phyloP scores from a whole-genome alignment of 2,888 invertebrate genomes.

The Boloria selene region DNA sequence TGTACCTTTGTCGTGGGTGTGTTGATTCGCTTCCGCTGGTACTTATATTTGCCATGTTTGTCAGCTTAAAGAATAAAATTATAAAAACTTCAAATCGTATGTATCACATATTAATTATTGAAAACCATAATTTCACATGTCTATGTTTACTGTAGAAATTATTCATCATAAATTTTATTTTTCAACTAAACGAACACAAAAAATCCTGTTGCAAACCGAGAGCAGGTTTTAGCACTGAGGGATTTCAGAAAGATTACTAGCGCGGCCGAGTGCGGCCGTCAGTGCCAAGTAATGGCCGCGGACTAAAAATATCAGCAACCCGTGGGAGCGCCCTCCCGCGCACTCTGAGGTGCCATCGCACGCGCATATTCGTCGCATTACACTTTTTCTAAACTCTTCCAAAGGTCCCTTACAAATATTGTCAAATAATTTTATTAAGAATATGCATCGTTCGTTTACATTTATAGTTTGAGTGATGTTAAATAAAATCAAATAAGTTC shows the following conservation, averaged over 20 bases:
- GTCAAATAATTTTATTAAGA: background rate
- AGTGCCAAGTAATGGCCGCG: constrained; percentile 85
- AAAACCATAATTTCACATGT: constrained; percentile 58
- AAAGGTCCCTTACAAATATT: constrained; percentile 22
- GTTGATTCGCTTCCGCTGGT: constrained; percentile 65
- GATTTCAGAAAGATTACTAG: constrained; percentile 80
- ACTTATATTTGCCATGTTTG: constrained; percentile 64
- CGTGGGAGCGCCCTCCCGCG: constrained; percentile 83
- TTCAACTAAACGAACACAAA: constrained; percentile 48
- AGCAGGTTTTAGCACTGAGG: constrained; percentile 73
- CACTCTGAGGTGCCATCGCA: constrained; percentile 72
- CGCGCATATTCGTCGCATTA: constrained; percentile 73
- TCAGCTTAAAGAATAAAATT: constrained; percentile 38
- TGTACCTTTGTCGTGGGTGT: constrained; percentile 86
- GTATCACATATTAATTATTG: constrained; percentile 62
- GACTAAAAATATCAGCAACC: constrained; percentile 86
- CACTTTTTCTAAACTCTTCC: constrained; percentile 38
- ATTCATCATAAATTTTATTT: constrained; percentile 27
- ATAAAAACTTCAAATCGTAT: constrained; percentile 64
- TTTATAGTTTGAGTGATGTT: background rate
- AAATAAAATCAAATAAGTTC: background rate
- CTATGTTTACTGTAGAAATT: constrained; percentile 24
- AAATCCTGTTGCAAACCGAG: constrained; percentile 70
- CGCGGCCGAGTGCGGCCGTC: constrained; percentile 80
- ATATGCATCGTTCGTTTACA: background rate